Percentiles rank a stretch among this genome's conserved stretches.
These are phyloP conservation scores for Psammodynastes pulverulentus DNA, from an alignment of 2,113 vertebrate genomes.

Conservation along the genomic window DNA sequence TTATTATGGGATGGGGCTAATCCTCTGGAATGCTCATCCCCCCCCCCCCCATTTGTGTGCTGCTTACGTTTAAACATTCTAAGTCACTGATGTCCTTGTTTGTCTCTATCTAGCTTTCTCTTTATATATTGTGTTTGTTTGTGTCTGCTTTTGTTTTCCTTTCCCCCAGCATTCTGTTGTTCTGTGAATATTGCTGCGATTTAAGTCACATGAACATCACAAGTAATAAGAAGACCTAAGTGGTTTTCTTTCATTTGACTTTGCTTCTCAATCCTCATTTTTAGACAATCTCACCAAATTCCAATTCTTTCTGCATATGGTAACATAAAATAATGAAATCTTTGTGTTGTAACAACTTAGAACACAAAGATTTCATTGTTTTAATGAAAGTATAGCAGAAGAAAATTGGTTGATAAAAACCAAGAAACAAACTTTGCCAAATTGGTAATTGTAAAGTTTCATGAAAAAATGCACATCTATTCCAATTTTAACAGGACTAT, in stretches of 20 bases:
- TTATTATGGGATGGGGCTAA: neutral
- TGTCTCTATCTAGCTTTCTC: neutral
- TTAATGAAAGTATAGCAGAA: too few relatives aligned
- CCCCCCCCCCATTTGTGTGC: neutral
- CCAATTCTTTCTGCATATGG: neutral
- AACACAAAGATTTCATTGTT: too few relatives aligned
- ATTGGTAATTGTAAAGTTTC: constrained; percentile 8
- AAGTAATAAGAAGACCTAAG: neutral
- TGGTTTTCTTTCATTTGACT: constrained; percentile 6
- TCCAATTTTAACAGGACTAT: neutral
- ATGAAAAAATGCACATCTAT: neutral
- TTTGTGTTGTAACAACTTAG: too few relatives aligned
- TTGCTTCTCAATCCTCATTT: neutral
- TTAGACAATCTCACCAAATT: neutral
- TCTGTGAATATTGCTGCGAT: neutral
- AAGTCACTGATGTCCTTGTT: neutral
- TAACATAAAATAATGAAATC: constrained; percentile 8
- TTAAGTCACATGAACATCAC: neutral
- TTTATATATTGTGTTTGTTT: neutral
- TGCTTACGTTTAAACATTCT: neutral
- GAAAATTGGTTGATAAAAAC: neutral
- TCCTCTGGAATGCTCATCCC: neutral
- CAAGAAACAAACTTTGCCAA: neutral
- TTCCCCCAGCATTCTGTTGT: neutral
- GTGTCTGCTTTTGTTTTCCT: neutral